These are phyloP conservation scores for Muscicapa striata DNA, from an alignment of 2,797 vertebrate species.

Conservation along the genomic window DNA sequence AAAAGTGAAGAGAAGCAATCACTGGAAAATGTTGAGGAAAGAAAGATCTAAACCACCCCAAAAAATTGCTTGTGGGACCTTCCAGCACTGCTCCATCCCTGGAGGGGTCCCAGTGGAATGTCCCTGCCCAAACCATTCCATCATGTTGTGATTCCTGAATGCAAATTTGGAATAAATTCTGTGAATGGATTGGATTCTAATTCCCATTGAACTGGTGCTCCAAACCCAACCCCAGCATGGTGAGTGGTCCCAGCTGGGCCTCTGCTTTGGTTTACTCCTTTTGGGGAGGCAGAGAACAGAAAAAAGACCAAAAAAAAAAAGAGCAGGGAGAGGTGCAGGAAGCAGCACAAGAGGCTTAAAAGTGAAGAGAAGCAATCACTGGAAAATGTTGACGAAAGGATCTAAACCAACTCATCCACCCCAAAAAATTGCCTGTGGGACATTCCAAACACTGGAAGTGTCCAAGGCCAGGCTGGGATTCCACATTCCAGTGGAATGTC, in stretches of 20 bases:
- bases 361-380: background rate
- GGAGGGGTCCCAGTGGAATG: background rate
- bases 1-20: background rate
- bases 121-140: background rate
- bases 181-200: background rate
- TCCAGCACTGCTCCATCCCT: too few relatives aligned
- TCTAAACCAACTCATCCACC: background rate
- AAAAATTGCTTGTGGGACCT: accelerated
- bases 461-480: background rate
- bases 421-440: background rate
- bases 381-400: background rate
- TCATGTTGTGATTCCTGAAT: background rate
- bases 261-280: accelerated
- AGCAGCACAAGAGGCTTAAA: background rate
- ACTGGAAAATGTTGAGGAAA: background rate
- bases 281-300: background rate
- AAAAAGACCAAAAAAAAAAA: background rate
- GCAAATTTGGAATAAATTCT: background rate
- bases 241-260: background rate
- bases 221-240: accelerated
- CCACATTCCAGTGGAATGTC: background rate
- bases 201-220: background rate
- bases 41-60: background rate
- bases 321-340: background rate
- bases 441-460: background rate